A percentile compares a stretch with the other conserved stretches of the same genome.
These are phyloP conservation scores for Sylvia atricapilla DNA, from an alignment of 2,113 vertebrate species.

Conservation along the genomic window DNA sequence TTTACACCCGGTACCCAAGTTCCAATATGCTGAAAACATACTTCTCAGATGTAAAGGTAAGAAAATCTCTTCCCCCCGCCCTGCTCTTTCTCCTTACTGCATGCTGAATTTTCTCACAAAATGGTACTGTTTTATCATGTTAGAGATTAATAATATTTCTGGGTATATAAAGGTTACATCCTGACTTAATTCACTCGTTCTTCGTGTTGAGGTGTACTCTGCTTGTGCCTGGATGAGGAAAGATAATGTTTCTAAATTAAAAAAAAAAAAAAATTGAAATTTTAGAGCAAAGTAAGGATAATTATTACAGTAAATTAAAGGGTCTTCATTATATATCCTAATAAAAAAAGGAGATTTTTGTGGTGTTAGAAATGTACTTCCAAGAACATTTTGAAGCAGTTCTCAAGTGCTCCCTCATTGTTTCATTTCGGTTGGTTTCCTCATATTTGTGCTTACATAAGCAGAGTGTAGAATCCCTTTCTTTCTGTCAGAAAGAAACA, in stretches of 20 bases:
- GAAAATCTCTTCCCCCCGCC: not conserved
- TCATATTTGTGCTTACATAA: slow-evolving; percentile 76
- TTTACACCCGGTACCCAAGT: slow-evolving; percentile 97
- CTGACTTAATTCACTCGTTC: not conserved
- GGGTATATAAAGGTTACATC: not conserved
- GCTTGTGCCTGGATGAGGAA: not conserved
- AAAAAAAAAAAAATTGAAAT: not conserved
- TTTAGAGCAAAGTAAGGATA: not conserved
- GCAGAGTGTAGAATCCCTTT: slow-evolving; percentile 74
- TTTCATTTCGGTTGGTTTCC: slow-evolving; percentile 71
- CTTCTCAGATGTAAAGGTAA: slow-evolving; percentile 99
- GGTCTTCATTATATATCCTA: not conserved
- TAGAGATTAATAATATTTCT: not conserved
- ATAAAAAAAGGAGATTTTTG: slow-evolving; percentile 39
- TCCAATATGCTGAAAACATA: slow-evolving; percentile 99
- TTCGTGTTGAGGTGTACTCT: not conserved
- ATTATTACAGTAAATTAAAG: not conserved
- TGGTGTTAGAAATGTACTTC: slow-evolving; percentile 46
- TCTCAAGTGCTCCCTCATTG: slow-evolving; percentile 71
- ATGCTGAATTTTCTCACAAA: not conserved
- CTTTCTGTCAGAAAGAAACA: slow-evolving; percentile 70
- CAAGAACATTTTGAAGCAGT: slow-evolving; percentile 57
- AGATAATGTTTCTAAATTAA: not conserved
- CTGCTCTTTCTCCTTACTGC: not conserved
- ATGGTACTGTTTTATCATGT: not conserved